These are phyloP conservation scores for Labeo rohita DNA, from an alignment of 2,113 vertebrate genomes.

Conservation along the genomic window DNA sequence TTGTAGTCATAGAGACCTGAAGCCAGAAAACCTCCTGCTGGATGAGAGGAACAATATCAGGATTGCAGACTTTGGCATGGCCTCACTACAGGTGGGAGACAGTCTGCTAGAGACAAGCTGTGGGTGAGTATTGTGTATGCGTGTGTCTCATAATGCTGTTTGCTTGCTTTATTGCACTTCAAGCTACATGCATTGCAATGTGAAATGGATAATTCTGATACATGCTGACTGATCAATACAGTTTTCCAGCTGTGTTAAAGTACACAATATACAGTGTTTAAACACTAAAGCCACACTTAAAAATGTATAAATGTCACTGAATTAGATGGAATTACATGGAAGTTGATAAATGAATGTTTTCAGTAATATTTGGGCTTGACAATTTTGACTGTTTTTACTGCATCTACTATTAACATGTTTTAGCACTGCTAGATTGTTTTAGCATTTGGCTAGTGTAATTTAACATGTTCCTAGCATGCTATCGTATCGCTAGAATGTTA, in stretches of 20 bases:
- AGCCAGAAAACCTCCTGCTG: conserved; percentile 91
- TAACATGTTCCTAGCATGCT: no score
- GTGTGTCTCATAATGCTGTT: not conserved
- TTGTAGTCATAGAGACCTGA: conserved; percentile 90
- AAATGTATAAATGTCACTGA: not conserved
- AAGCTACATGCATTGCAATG: not conserved
- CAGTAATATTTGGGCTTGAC: not conserved
- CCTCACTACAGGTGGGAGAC: conserved; percentile 93
- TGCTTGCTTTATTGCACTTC: not conserved
- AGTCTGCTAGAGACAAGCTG: conserved; percentile 94
- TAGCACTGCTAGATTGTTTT: no score
- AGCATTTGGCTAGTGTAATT: no score
- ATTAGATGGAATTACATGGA: not conserved
- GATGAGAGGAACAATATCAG: conserved; percentile 95
- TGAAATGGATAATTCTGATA: not conserved
- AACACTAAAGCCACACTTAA: not conserved
- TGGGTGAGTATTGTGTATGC: conserved; percentile 78
- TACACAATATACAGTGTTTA: not conserved
- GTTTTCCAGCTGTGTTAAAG: not conserved
- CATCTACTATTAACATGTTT: no score
- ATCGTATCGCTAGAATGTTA: no score
- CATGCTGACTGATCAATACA: not conserved
- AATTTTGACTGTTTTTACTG: no score
- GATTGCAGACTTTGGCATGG: conserved; percentile 94
- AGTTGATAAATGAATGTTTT: not conserved